These are phyloP conservation scores for Neodontobutis hainanensis DNA, from an alignment of 2,113 vertebrate species.

Conservation along the genomic window DNA sequence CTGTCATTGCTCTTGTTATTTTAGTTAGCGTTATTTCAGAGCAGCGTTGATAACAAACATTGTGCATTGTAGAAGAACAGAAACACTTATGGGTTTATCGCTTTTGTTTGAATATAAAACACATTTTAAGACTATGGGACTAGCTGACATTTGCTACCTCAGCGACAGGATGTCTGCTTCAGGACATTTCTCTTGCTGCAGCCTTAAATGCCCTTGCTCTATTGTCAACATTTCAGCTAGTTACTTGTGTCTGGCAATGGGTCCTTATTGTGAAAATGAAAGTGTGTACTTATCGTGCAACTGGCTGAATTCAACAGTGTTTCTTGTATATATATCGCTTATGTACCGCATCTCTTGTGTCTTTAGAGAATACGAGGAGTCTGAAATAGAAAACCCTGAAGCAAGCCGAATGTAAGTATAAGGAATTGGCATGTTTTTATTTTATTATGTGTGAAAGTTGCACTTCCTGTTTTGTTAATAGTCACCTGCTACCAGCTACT, in stretches of 20 bases:
- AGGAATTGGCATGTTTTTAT: slow-evolving; percentile 5
- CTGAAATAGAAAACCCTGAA: slow-evolving; percentile 94
- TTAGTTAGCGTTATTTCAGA: not conserved
- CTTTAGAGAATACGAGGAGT: slow-evolving; percentile 84
- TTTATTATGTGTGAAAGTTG: not conserved
- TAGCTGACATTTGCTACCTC: slow-evolving; percentile 7
- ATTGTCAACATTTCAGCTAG: not conserved
- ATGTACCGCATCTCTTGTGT: slow-evolving; percentile 13
- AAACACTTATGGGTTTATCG: too few species aligned
- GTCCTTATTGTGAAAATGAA: not conserved
- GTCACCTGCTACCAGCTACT: not conserved
- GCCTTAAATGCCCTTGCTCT: not conserved
- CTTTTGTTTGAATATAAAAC: not conserved
- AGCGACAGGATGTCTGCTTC: slow-evolving; percentile 32
- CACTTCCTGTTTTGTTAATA: not conserved
- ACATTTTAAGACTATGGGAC: not conserved
- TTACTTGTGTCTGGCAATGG: not conserved
- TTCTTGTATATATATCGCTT: not conserved
- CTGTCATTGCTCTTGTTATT: not conserved
- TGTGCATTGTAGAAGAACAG: not conserved
- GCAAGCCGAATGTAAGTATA: slow-evolving; percentile 96
- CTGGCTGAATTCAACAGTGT: too few species aligned
- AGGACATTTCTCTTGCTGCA: slow-evolving; percentile 13
- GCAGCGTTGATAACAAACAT: too few species aligned
- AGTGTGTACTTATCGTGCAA: not conserved